phyloP scores from a whole-genome alignment of 1,140 invertebrate species.

The Mercenaria mercenaria region DNA sequence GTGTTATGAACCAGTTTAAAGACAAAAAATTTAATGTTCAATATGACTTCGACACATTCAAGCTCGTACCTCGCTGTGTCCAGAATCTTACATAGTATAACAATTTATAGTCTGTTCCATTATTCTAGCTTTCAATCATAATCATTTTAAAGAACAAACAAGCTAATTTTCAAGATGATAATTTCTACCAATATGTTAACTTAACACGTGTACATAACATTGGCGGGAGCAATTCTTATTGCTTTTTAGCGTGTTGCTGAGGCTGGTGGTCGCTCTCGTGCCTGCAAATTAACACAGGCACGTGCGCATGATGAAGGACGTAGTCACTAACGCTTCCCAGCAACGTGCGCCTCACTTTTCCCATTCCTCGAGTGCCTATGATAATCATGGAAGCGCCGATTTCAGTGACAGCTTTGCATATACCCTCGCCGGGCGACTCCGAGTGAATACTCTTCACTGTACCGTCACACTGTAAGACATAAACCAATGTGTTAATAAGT shows the following conservation, averaged over 20 bases:
- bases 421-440: slow-evolving; percentile 53
- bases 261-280: not conserved
- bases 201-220: too few species aligned
- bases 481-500: not conserved
- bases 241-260: not conserved
- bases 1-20: too few species aligned
- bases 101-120: too few species aligned
- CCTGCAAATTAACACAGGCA: slow-evolving; percentile 67
- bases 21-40: too few species aligned
- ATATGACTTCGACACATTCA: too few species aligned
- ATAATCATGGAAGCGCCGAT: slow-evolving; percentile 71
- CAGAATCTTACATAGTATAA: too few species aligned
- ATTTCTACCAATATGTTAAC: too few species aligned
- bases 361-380: slow-evolving; percentile 77
- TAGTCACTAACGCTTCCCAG: slow-evolving; percentile 80
- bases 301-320: slow-evolving; percentile 75
- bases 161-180: too few species aligned
- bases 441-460: slow-evolving; percentile 62
- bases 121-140: too few species aligned
- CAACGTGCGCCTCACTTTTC: slow-evolving; percentile 72
- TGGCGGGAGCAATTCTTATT: too few species aligned
- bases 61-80: too few species aligned
- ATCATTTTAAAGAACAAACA: too few species aligned
- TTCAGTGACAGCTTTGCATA: slow-evolving; percentile 70
- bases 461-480: slow-evolving; percentile 37